phyloP scores from a whole-genome alignment of 2,113 vertebrate species.

The Platycercus adscitus region DNA sequence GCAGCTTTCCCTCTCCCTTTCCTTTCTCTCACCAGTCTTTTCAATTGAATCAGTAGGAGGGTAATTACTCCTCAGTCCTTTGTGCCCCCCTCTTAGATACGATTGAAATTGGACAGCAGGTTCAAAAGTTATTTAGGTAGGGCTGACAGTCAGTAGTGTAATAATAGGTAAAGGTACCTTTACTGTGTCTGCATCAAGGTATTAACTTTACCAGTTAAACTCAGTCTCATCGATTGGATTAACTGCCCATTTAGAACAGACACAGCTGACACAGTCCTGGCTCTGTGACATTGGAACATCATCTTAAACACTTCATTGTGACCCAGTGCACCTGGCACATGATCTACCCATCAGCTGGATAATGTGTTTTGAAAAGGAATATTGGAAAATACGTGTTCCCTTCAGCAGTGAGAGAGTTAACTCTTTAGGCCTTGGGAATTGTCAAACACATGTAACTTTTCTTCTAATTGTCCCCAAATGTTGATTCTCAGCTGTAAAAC shows the following conservation, averaged over 20 bases:
- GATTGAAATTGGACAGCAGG: not conserved
- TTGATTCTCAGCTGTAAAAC: constrained; percentile 1
- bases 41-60: not conserved
- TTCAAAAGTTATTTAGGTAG: not conserved
- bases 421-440: not conserved
- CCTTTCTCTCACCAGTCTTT: not conserved
- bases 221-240: not conserved
- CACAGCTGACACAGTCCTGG: not conserved
- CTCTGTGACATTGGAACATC: not conserved
- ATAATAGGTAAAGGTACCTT: not conserved
- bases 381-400: not conserved
- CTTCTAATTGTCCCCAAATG: not conserved
- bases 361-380: not conserved
- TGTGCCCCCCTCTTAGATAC: not conserved
- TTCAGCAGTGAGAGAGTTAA: not conserved
- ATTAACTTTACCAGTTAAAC: not conserved
- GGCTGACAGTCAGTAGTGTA: not conserved
- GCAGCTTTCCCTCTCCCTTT: not conserved
- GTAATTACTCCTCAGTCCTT: not conserved
- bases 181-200: not conserved
- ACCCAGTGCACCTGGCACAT: not conserved
- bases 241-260: not conserved
- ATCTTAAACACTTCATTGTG: not conserved
- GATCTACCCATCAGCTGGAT: not conserved
- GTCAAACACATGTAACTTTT: not conserved